Evolutionary conservation across 2,888 invertebrate genomes (phyloP).

Genomic region (Criorhina ranunculi): DNA sequence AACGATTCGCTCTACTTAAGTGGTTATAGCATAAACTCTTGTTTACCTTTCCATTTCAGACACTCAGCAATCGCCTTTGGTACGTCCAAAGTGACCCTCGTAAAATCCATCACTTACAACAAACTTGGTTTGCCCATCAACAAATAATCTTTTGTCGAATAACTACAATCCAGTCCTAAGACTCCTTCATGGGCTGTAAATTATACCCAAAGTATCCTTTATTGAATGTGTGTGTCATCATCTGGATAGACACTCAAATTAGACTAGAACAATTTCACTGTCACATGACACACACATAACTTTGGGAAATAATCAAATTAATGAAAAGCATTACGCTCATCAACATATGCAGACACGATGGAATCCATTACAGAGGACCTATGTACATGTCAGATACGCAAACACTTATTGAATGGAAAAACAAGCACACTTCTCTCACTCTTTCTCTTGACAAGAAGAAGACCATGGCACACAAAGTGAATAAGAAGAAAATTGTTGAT

Average conservation of each 20-base stretch:
- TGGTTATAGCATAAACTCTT: too few species aligned
- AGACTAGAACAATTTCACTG: constrained; percentile 10
- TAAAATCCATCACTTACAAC: background rate
- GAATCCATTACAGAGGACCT: constrained; percentile 25
- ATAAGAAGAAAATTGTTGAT: constrained; percentile 33
- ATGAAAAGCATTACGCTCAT: constrained; percentile 66
- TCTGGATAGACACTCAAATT: constrained; percentile 36
- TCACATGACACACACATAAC: constrained; percentile 7
- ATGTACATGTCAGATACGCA: constrained; percentile 29
- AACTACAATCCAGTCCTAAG: constrained; percentile 4
- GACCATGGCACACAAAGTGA: background rate
- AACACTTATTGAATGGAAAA: constrained; percentile 27
- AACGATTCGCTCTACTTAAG: too few species aligned
- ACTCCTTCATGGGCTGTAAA: constrained; percentile 33
- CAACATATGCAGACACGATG: constrained; percentile 32
- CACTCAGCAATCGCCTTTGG: too few species aligned
- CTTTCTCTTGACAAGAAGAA: background rate
- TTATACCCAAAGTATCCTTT: constrained; percentile 16
- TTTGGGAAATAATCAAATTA: constrained; percentile 60
- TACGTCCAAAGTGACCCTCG: background rate
- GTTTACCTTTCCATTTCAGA: too few species aligned
- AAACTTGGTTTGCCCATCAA: constrained; percentile 1
- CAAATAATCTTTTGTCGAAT: constrained; percentile 13
- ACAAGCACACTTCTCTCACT: background rate
- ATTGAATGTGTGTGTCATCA: constrained; percentile 35